Conservation (phyloP, 2,888 invertebrate genomes). For the Pemphredon lugubris region DNA sequence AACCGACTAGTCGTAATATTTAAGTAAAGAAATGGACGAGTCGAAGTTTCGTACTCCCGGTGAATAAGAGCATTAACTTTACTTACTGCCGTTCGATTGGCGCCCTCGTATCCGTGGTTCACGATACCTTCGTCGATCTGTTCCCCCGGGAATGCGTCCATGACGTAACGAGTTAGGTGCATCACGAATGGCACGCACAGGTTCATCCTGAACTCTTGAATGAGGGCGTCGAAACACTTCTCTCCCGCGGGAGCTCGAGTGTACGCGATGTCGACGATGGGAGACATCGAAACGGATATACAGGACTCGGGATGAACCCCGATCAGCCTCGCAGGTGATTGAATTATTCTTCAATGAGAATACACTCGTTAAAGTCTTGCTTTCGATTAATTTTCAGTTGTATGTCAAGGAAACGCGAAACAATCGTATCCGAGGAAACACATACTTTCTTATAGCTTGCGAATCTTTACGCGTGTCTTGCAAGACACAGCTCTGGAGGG, state of each 20-base stretch:
- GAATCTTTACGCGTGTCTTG: constrained; percentile 89
- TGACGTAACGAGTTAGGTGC: constrained; percentile 84
- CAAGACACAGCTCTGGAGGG: constrained; percentile 86
- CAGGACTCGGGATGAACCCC: constrained; percentile 82
- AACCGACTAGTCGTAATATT: too few relatives aligned
- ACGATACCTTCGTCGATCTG: constrained; percentile 86
- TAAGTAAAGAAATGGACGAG: too few relatives aligned
- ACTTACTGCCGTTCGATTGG: constrained; percentile 77
- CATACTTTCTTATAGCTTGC: constrained; percentile 83
- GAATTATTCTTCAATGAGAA: constrained; percentile 84
- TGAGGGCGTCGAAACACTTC: constrained; percentile 86
- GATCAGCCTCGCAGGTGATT: constrained; percentile 84
- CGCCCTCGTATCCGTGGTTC: constrained; percentile 88
- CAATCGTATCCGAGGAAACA: constrained; percentile 8
- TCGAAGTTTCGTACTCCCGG: too few relatives aligned
- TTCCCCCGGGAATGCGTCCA: constrained; percentile 84
- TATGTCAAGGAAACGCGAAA: neutral
- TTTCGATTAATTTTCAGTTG: too few relatives aligned
- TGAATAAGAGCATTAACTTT: neutral
- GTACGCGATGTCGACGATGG: constrained; percentile 87
- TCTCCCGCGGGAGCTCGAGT: constrained; percentile 85
- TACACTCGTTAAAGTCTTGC: neutral
- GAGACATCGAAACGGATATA: constrained; percentile 86
- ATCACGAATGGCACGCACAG: constrained; percentile 88
- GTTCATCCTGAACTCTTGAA: constrained; percentile 88